These are phyloP conservation scores for Lepidocyrtoides sp. DNA, from an alignment of 2,888 invertebrate species.

Conservation along the genomic window DNA sequence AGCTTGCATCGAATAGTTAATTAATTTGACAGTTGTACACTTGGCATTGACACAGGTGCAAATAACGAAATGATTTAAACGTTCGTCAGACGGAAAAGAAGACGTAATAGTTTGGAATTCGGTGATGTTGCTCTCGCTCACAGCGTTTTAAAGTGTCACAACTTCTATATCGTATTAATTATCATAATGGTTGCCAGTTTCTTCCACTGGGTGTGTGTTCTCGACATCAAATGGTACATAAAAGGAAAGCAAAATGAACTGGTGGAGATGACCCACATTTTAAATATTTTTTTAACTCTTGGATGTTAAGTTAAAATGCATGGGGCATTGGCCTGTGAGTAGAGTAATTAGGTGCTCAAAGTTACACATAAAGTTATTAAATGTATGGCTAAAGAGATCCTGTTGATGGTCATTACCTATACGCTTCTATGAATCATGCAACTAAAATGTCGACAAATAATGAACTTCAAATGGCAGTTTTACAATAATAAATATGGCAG, in stretches of 20 bases:
- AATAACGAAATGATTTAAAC: neutral
- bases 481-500: no score
- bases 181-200: neutral
- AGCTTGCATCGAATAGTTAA: neutral
- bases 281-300: no score
- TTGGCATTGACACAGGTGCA: neutral
- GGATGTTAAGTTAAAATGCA: neutral
- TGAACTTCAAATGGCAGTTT: no score
- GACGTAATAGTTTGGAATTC: conserved; percentile 41
- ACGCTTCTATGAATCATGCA: no score
- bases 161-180: conserved; percentile 6
- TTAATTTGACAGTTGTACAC: neutral
- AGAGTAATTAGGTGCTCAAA: no score
- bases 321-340: neutral
- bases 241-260: neutral
- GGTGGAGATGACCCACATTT: neutral
- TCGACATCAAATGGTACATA: neutral
- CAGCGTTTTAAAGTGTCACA: neutral
- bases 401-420: no score
- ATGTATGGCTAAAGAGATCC: no score
- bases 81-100: neutral
- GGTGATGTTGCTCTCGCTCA: neutral
- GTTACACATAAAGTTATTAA: no score
- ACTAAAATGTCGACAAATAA: no score
- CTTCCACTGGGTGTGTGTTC: neutral